phyloP scores from a whole-genome alignment of 2,113 vertebrate genomes.

The Scomber colias region DNA sequence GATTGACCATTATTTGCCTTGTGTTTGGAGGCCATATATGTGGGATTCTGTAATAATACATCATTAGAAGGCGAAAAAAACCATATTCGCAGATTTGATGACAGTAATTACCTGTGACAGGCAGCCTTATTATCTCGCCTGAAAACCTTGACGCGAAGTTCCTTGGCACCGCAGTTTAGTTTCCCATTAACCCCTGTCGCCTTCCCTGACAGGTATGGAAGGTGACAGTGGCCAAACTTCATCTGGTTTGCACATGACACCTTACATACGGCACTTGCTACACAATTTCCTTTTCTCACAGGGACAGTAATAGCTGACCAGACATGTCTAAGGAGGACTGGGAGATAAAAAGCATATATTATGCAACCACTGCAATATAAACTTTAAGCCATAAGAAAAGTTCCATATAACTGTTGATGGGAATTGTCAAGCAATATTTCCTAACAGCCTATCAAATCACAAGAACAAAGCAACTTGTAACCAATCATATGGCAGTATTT shows the following conservation, averaged over 20 bases:
- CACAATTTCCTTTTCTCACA: background rate
- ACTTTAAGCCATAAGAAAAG: no score
- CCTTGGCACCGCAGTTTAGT: conserved; percentile 55
- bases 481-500: no score
- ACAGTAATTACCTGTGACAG: conserved; percentile 59
- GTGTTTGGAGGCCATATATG: background rate
- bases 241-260: conserved; percentile 48
- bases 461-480: no score
- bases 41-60: conserved; percentile 39
- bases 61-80: conserved; percentile 44
- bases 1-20: background rate
- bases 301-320: conserved; percentile 25
- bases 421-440: no score
- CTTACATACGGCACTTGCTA: conserved; percentile 28
- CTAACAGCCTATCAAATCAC: no score
- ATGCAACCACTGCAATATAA: no score
- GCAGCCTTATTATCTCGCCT: conserved; percentile 58
- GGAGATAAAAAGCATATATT: no score
- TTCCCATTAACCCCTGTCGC: conserved; percentile 73
- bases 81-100: conserved; percentile 41
- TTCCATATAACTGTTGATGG: no score
- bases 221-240: conserved; percentile 55
- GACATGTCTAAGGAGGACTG: background rate
- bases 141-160: conserved; percentile 54
- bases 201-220: conserved; percentile 56